These are phyloP conservation scores for Mormyrus iriodes DNA, from an alignment of 2,113 vertebrate genomes.

Conservation along the genomic window DNA sequence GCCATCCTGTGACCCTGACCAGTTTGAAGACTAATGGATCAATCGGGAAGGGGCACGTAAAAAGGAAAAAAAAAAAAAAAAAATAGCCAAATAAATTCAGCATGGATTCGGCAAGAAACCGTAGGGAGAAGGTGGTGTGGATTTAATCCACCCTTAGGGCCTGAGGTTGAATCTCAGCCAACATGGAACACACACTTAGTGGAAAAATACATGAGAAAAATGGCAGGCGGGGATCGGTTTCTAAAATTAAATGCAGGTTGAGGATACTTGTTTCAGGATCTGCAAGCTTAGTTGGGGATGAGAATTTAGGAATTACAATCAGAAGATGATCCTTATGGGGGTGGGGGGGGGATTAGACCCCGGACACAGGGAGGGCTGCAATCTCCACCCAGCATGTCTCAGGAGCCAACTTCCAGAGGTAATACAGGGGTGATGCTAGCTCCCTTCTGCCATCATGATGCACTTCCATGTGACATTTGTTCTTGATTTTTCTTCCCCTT, in stretches of 20 bases:
- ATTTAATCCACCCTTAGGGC: background rate
- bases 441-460: background rate
- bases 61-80: background rate
- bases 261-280: background rate
- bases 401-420: background rate
- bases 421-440: background rate
- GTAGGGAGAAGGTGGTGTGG: background rate
- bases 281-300: background rate
- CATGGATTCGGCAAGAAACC: background rate
- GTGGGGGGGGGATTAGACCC: background rate
- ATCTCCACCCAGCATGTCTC: background rate
- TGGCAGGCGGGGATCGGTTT: background rate
- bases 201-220: background rate
- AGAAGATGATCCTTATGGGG: background rate
- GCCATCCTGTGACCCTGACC: background rate
- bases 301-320: background rate
- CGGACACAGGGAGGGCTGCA: background rate
- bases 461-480: background rate
- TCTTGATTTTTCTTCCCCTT: background rate
- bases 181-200: background rate
- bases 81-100: background rate
- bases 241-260: constrained; percentile 13
- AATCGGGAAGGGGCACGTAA: background rate
- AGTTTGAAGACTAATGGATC: background rate
- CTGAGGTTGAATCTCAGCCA: background rate